A percentile compares a stretch with the other conserved stretches of the same genome.
Evolutionary conservation across 2,797 vertebrate genomes (phyloP).

Genomic region (Falco cherrug): DNA sequence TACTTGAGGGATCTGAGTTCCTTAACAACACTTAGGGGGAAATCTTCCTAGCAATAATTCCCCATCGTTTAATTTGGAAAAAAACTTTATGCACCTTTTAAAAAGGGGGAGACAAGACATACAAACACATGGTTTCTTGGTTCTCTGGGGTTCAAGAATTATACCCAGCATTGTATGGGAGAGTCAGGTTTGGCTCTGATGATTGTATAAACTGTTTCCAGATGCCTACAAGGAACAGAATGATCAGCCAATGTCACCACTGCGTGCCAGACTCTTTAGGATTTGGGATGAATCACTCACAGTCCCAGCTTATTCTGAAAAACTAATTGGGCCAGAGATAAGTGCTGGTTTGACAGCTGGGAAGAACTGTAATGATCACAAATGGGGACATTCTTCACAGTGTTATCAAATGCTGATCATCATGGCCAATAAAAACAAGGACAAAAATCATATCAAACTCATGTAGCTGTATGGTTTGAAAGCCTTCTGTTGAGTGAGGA

Average conservation of each 20-base stretch:
- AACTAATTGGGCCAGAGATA: slow-evolving; percentile 18
- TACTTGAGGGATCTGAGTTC: background rate
- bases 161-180: background rate
- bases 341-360: slow-evolving; percentile 46
- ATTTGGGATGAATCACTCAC: slow-evolving; percentile 15
- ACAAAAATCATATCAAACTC: background rate
- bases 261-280: background rate
- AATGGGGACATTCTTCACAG: background rate
- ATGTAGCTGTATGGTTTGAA: background rate
- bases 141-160: background rate
- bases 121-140: background rate
- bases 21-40: background rate
- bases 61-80: background rate
- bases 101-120: background rate
- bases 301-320: slow-evolving; percentile 25
- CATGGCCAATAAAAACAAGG: background rate
- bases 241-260: slow-evolving; percentile 46
- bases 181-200: slow-evolving; percentile 28
- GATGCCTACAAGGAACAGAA: slow-evolving; percentile 59
- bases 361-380: slow-evolving; percentile 6
- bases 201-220: slow-evolving; percentile 40
- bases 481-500: background rate
- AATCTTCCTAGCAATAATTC: background rate
- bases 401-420: background rate
- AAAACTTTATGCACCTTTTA: background rate